Conservation (phyloP, 1,140 invertebrate species). For the Orius insidiosus region DNA sequence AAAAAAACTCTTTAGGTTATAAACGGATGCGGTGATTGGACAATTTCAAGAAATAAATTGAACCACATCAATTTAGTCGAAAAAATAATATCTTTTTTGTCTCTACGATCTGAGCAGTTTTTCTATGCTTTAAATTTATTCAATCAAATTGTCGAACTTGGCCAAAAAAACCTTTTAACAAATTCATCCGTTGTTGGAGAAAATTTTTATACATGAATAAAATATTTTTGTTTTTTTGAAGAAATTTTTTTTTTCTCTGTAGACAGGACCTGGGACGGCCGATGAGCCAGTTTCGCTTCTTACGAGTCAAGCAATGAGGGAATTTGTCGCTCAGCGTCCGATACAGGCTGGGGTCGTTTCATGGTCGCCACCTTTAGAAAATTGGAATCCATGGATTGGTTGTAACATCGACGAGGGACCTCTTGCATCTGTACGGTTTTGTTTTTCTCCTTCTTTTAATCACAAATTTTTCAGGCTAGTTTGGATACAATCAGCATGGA, state of each 20-base stretch:
- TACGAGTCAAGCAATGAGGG: conserved; percentile 38
- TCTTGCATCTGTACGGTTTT: conserved; percentile 52
- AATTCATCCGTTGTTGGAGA: too few species aligned
- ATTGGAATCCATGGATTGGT: conserved; percentile 92
- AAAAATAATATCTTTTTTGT: too few species aligned
- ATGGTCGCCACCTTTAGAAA: conserved; percentile 85
- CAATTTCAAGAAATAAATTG: too few species aligned
- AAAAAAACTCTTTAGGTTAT: too few species aligned
- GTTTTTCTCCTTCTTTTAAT: too few species aligned
- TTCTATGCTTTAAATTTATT: too few species aligned
- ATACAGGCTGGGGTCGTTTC: conserved; percentile 60
- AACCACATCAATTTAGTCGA: too few species aligned
- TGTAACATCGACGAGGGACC: conserved; percentile 91
- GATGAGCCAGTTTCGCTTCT: conserved; percentile 33
- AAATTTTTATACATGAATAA: not conserved
- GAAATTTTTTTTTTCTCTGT: conserved; percentile 3
- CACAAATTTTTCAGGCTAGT: conserved; percentile 30
- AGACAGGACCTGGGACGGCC: conserved; percentile 7
- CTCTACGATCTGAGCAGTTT: too few species aligned
- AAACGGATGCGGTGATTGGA: too few species aligned
- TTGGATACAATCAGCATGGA: conserved; percentile 69
- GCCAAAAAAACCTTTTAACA: too few species aligned
- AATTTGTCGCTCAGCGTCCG: conserved; percentile 37
- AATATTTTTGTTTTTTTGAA: conserved; percentile 3
- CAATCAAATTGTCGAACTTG: too few species aligned